phyloP scores from a whole-genome alignment of 2,797 vertebrate genomes.

The Antennarius maculatus region DNA sequence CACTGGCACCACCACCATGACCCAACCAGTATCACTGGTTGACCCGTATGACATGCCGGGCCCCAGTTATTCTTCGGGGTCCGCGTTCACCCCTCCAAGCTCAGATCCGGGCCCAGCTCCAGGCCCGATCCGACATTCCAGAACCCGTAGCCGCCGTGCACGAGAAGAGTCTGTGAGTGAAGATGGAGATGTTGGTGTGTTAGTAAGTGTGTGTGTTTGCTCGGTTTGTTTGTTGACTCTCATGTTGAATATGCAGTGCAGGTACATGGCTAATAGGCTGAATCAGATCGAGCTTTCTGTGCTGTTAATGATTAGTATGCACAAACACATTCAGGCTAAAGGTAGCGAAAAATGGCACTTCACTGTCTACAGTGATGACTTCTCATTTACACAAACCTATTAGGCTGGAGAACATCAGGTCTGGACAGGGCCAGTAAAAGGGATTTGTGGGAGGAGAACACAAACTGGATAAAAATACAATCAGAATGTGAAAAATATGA shows the following conservation, averaged over 20 bases:
- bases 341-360: background rate
- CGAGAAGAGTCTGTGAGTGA: conserved; percentile 93
- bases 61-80: conserved; percentile 88
- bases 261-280: conserved; percentile 13
- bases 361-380: background rate
- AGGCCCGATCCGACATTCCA: conserved; percentile 74
- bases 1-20: conserved; percentile 80
- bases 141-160: conserved; percentile 86
- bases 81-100: conserved; percentile 77
- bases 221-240: conserved; percentile 54
- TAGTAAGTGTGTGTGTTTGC: conserved; percentile 80
- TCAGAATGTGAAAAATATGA: background rate
- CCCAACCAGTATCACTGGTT: conserved; percentile 81
- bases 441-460: background rate
- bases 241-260: conserved; percentile 35
- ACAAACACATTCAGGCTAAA: conserved; percentile 10
- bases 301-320: conserved; percentile 5
- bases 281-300: conserved; percentile 3
- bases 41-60: conserved; percentile 95
- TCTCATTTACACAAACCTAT: background rate
- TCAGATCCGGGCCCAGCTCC: conserved; percentile 70
- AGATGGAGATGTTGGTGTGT: conserved; percentile 82
- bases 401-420: background rate
- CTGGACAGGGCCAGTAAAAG: background rate
- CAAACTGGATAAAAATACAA: background rate